Evolutionary conservation across 2,888 invertebrate species (phyloP), one percentile per base, ranked within the genome.

Genomic region (Diachrysia chrysitis): DNA sequence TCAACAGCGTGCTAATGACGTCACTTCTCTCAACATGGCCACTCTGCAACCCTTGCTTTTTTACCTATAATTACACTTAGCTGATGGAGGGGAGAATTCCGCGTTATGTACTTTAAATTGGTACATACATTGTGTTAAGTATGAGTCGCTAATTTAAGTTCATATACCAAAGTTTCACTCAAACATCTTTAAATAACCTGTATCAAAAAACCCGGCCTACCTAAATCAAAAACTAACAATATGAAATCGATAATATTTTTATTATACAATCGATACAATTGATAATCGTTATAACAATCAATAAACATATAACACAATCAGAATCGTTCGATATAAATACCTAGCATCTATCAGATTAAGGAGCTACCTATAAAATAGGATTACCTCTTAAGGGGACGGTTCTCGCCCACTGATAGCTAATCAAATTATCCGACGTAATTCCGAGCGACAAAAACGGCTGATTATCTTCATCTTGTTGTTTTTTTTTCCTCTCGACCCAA

Each of bases 1-100:
- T 92, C 90, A 94, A 95, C 94, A 94, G 72, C 80, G 84, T 76
- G 78, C 89, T 93, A 92, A 93, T 95, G 95, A 94, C 94, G 94
- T 94, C 94, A 94, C 89, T 88, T 85, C 87, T 90, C 90, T 90
- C 91, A 89, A 92, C 88, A 90, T 90, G 89, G 92, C 92, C 87
- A 91, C 92, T 92, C 88, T 63, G 83, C 88, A 85, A 90, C 91
- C 90, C 90, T 90, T 90, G 86, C 87, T 87, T 88, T 88, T 88
- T 84, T 79, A 86, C 85, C 85, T 87, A 89, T 89, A 91, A 90
- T 91, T 92, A 91, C 83, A 85, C 86, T 87, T 86, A 83, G 82
- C 79, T 79, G 83, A 84, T 84, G 82, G 77, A 83, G 80, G 85
- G 76, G 79, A 71, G 71, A 69, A 76, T 67, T 76, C 71, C 35